Evolutionary conservation across 2,113 vertebrate genomes (phyloP).

Genomic region (Falcunculus frontatus): DNA sequence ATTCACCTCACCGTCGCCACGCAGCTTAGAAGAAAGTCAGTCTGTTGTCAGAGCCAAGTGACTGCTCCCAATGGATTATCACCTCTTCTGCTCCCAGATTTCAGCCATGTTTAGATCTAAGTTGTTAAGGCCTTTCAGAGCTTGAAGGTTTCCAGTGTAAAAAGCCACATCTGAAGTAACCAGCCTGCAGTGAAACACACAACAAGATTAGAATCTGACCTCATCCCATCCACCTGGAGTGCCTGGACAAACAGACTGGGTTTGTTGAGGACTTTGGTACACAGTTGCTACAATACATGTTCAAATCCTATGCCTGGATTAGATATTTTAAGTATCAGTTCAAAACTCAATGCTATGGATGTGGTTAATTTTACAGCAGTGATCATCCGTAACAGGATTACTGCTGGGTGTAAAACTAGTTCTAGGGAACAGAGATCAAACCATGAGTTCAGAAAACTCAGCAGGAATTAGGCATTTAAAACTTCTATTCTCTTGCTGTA

Average conservation of each 20-base stretch:
- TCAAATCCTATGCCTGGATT: not conserved
- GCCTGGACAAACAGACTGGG: not conserved
- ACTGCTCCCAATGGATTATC: slow-evolving; percentile 70
- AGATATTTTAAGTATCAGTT: not conserved
- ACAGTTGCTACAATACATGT: rapidly evolving
- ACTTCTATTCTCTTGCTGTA: not conserved
- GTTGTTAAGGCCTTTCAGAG: slow-evolving; percentile 87
- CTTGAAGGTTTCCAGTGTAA: slow-evolving; percentile 95
- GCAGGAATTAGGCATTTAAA: not conserved
- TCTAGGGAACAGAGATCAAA: not conserved
- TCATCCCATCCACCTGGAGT: rapidly evolving
- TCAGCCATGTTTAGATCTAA: slow-evolving; percentile 94
- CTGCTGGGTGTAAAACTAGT: not conserved
- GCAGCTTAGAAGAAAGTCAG: slow-evolving; percentile 30
- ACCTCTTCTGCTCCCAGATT: slow-evolving; percentile 99
- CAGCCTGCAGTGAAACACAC: slow-evolving; percentile 73
- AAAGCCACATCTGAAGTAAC: slow-evolving; percentile 96
- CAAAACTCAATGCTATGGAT: not conserved
- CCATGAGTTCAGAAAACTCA: not conserved
- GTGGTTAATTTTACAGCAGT: not conserved
- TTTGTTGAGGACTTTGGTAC: rapidly evolving
- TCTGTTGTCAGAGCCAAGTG: slow-evolving; percentile 32
- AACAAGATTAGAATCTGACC: not conserved
- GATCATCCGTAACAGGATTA: not conserved
- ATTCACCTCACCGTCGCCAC: slow-evolving; percentile 29